Conservation (phyloP, 2,888 invertebrate genomes). For the Mechanitis mazaeus region DNA sequence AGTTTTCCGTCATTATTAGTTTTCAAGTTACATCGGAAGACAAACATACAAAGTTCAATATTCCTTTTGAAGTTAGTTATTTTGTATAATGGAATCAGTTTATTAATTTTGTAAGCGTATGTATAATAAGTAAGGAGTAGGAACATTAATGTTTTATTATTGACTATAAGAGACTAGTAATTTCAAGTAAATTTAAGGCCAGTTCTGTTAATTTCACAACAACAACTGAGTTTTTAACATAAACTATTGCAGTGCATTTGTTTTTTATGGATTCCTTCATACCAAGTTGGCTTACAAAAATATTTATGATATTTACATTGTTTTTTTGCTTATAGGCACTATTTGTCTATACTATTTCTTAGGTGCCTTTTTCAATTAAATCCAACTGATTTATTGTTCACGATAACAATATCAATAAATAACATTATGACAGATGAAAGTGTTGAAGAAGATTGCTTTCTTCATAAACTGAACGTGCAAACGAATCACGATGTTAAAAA, state of each 20-base stretch:
- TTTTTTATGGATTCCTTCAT: no score
- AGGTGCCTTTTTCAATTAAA: constrained; percentile 30
- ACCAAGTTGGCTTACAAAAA: no score
- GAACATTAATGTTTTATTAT: no score
- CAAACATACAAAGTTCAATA: constrained; percentile 60
- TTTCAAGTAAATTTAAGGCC: no score
- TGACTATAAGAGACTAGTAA: no score
- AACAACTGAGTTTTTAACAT: no score
- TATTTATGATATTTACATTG: no score
- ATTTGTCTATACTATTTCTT: constrained; percentile 17
- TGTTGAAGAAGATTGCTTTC: constrained; percentile 23
- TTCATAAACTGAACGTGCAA: constrained; percentile 20
- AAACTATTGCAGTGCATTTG: no score
- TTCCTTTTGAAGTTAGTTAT: constrained; percentile 39
- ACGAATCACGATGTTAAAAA: constrained; percentile 12
- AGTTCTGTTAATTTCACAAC: no score
- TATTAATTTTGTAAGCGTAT: no score
- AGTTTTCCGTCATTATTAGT: constrained; percentile 49
- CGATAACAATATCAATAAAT: constrained; percentile 33
- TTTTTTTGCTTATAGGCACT: background rate
- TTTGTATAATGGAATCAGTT: constrained; percentile 30
- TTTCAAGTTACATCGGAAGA: constrained; percentile 48
- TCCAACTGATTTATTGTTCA: constrained; percentile 30
- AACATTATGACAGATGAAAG: constrained; percentile 22
- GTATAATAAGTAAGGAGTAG: no score